phyloP scores from a whole-genome alignment of 1,140 invertebrate species.

The Drosophila sp. region DNA sequence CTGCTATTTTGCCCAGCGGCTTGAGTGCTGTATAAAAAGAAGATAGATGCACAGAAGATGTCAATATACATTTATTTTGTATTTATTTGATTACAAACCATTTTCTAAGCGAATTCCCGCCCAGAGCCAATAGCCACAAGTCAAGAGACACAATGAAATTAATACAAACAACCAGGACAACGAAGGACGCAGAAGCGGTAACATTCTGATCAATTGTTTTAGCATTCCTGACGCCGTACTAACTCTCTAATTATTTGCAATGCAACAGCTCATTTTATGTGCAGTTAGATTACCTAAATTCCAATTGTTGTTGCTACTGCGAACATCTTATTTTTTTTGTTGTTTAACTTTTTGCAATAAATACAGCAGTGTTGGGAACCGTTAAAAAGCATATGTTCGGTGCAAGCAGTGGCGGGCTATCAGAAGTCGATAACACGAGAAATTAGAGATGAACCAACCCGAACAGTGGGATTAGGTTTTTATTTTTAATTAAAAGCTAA shows the following conservation, averaged over 20 bases:
- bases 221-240: conserved; percentile 40
- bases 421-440: neutral
- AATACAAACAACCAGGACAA: conserved; percentile 61
- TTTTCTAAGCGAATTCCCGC: conserved; percentile 57
- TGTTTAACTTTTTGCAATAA: conserved; percentile 39
- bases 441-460: neutral
- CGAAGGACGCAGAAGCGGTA: conserved; percentile 58
- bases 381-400: conserved; percentile 1
- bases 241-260: conserved; percentile 5
- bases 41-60: neutral
- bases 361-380: conserved; percentile 11
- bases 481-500: too few species aligned
- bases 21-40: conserved; percentile 42
- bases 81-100: conserved; percentile 29
- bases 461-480: neutral
- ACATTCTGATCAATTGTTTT: conserved; percentile 67
- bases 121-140: conserved; percentile 66
- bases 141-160: conserved; percentile 48
- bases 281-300: conserved; percentile 32
- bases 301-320: conserved; percentile 7
- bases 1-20: conserved; percentile 46
- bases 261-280: conserved; percentile 39
- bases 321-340: conserved; percentile 39
- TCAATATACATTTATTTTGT: too few species aligned
- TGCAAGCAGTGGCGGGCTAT: neutral